A percentile compares a stretch with the other conserved stretches of the same genome.
Evolutionary conservation across 2,113 vertebrate genomes (phyloP).

Genomic region (Scortum barcoo): DNA sequence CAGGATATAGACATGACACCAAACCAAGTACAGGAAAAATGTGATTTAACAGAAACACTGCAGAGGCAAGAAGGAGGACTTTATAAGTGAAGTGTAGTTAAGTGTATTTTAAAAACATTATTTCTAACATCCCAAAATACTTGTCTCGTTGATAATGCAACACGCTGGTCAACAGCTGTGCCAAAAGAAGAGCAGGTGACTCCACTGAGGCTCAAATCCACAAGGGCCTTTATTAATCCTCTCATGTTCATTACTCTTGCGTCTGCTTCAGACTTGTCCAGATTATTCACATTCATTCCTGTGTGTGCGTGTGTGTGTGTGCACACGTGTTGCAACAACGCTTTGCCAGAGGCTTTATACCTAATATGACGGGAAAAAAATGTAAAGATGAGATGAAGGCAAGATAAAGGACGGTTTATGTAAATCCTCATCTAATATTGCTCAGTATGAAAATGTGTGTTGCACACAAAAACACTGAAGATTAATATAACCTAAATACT

Average conservation of each 20-base stretch:
- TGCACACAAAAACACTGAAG: neutral
- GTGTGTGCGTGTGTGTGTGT: constrained; percentile 9
- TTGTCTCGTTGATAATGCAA: neutral
- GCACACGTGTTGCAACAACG: constrained; percentile 14
- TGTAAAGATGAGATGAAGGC: constrained; percentile 16
- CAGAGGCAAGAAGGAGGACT: neutral
- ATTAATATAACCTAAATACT: neutral
- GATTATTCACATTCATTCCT: constrained; percentile 70
- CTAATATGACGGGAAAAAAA: constrained; percentile 21
- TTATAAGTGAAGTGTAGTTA: neutral
- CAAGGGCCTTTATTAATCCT: constrained; percentile 75
- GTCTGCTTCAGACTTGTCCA: constrained; percentile 39
- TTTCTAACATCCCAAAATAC: neutral
- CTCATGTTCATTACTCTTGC: constrained; percentile 67
- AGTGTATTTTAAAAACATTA: neutral
- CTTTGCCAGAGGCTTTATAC: neutral
- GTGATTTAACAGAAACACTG: neutral
- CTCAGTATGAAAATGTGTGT: neutral
- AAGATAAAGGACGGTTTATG: constrained; percentile 22
- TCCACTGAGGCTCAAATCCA: constrained; percentile 22
- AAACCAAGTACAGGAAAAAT: neutral
- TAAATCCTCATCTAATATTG: constrained; percentile 29
- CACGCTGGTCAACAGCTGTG: neutral
- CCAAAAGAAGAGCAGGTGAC: constrained; percentile 37
- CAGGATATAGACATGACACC: too few species aligned